These are phyloP conservation scores for Gandaritis pyraliata DNA, from an alignment of 2,888 invertebrate species.

Conservation along the genomic window DNA sequence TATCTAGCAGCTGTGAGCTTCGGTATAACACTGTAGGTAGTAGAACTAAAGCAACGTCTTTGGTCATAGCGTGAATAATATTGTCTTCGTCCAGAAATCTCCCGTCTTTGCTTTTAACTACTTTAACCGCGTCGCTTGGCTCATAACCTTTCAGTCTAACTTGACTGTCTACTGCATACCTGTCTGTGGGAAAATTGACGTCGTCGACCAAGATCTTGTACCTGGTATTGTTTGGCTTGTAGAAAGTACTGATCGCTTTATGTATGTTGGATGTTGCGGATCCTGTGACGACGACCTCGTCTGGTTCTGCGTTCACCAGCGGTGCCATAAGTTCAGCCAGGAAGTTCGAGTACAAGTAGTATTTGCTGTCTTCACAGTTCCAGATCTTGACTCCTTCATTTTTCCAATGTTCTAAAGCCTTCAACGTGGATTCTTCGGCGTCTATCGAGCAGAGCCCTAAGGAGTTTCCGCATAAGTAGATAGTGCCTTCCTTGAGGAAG, in stretches of 20 bases:
- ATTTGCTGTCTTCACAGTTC: slow-evolving; percentile 63
- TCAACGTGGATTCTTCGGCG: slow-evolving; percentile 57
- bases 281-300: slow-evolving; percentile 62
- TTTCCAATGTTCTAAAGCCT: slow-evolving; percentile 64
- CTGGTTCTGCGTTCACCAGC: slow-evolving; percentile 62
- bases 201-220: slow-evolving; percentile 74
- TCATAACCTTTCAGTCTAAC: slow-evolving; percentile 66
- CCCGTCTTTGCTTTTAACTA: slow-evolving; percentile 57
- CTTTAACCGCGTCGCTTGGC: slow-evolving; percentile 67
- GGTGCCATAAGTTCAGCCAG: slow-evolving; percentile 67
- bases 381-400: slow-evolving; percentile 67
- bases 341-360: slow-evolving; percentile 59
- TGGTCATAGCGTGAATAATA: slow-evolving; percentile 68
- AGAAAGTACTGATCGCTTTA: slow-evolving; percentile 69
- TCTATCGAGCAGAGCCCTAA: slow-evolving; percentile 71
- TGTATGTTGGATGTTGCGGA: slow-evolving; percentile 69
- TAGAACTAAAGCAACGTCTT: slow-evolving; percentile 64
- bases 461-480: slow-evolving; percentile 74
- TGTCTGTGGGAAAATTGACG: slow-evolving; percentile 72
- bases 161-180: slow-evolving; percentile 73
- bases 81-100: slow-evolving; percentile 63
- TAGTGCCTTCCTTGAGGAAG: slow-evolving; percentile 57
- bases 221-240: slow-evolving; percentile 61
- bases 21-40: slow-evolving; percentile 68
- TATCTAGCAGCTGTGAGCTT: slow-evolving; percentile 70